Evolutionary conservation across 2,797 vertebrate genomes (phyloP), one percentile per base, ranked within the genome.

Genomic region (Gambelia wislizenii): DNA sequence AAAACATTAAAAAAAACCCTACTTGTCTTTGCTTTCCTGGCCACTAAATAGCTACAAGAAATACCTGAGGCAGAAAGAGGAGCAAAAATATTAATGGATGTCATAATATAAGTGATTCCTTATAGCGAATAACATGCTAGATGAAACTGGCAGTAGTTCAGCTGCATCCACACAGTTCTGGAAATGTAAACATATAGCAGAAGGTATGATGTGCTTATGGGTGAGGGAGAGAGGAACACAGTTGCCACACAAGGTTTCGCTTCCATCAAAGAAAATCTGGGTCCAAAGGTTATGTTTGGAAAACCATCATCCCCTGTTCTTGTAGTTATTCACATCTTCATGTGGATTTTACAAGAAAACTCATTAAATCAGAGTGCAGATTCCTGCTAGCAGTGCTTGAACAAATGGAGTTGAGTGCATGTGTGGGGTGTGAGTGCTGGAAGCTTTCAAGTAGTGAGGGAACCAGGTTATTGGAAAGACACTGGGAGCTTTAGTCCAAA

Each of bases 1-100:
- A 20, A 59, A 25, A 91, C 56, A 39, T 44, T 27, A 14, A 75
- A 59, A 78, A 91, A 90, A 87, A 74, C n/a, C n/a, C 36, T 8
- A 30, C 64, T 54, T 78, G 84, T 30, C 30, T 87, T 14, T 88
- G 10, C 3, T 2, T 70, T 27, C 49, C 59, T 12, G 3, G 0
- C 52, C 78, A 10, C n/a, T 79, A 22, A 59, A 25, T 14, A 47
- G 1, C 83, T 91, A 81, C 39, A 78, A 54, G 18, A 56, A 13
- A 39, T 70, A 18, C 1, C 0, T 89, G 76, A 52, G 33, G 36
- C 52, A 47, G 25, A 10, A 56, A 59, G 49, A 79, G 54, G 85
- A 93, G 36, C 14, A 72, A 72, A 84, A 49, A 75, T 72, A 42
- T 81, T 56, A 44, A 59, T 30, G 18, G 9, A 18, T 36, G 42